Conservation (phyloP, 1,140 invertebrate genomes). For the Pachypsylla venusta region DNA sequence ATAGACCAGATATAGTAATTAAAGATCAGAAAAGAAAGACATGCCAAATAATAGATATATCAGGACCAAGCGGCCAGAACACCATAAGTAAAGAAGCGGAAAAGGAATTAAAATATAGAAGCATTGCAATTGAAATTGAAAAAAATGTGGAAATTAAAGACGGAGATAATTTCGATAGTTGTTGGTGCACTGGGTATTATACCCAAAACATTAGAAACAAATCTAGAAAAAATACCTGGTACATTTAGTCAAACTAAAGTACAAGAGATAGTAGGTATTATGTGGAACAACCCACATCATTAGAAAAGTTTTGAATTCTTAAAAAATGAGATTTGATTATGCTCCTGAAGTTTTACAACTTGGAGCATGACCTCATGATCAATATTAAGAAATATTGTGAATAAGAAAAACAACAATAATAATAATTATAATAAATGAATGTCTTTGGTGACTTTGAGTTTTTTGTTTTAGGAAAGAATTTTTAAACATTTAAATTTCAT, state of each 20-base stretch:
- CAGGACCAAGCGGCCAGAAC: not conserved
- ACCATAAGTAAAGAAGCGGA: not conserved
- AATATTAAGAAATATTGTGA: too few species aligned
- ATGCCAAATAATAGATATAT: not conserved
- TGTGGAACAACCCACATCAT: too few species aligned
- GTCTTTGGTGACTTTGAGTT: too few species aligned
- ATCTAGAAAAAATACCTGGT: not conserved
- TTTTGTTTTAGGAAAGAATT: too few species aligned
- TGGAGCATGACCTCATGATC: too few species aligned
- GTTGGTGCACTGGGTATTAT: not conserved
- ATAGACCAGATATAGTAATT: constrained; percentile 3
- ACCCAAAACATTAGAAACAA: not conserved
- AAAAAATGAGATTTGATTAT: too few species aligned
- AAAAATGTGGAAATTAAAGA: constrained; percentile 6
- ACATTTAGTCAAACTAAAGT: not conserved
- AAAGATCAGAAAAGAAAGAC: not conserved
- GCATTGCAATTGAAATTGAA: constrained; percentile 8
- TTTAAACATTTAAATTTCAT: too few species aligned
- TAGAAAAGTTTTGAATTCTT: too few species aligned
- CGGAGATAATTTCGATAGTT: not conserved
- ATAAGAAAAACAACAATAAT: too few species aligned
- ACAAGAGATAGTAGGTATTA: not conserved
- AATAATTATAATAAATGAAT: too few species aligned
- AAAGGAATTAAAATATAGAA: not conserved
- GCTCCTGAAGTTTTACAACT: too few species aligned